Percentiles rank a stretch among this genome's conserved stretches.
Conservation (phyloP, 1,140 invertebrate species). For the Cyclina sinensis region DNA sequence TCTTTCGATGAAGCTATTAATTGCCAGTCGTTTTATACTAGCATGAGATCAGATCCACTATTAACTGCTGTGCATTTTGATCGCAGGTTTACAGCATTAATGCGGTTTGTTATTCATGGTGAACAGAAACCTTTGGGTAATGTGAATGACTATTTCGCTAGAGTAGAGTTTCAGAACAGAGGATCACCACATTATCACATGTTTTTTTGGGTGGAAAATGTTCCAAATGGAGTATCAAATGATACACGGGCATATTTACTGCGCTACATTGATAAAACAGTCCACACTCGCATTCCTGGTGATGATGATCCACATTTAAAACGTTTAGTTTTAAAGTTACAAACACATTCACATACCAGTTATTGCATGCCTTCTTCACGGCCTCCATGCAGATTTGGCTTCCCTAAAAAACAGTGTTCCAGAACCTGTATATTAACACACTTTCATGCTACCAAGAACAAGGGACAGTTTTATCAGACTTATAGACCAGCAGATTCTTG, state of each 20-base stretch:
- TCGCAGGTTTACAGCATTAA: neutral
- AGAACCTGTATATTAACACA: neutral
- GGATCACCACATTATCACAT: too few relatives aligned
- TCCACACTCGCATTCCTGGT: too few relatives aligned
- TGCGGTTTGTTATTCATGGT: conserved; percentile 11
- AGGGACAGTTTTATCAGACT: conserved; percentile 20
- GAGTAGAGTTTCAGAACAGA: too few relatives aligned
- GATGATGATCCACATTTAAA: too few relatives aligned
- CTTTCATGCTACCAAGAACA: neutral
- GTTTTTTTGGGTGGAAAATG: too few relatives aligned
- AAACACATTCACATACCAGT: conserved; percentile 16
- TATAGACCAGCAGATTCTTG: neutral
- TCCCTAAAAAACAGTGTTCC: conserved; percentile 17
- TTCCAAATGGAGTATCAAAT: too few relatives aligned
- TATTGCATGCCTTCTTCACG: conserved; percentile 9
- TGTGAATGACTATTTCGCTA: too few relatives aligned
- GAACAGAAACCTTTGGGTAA: neutral
- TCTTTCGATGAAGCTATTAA: neutral
- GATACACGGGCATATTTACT: too few relatives aligned
- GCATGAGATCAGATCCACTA: conserved; percentile 20
- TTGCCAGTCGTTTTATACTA: neutral
- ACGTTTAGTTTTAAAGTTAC: conserved; percentile 28
- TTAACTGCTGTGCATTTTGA: conserved; percentile 44
- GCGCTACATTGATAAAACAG: too few relatives aligned
- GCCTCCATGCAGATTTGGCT: conserved; percentile 4